Evolutionary conservation across 2,113 vertebrate species (phyloP).

Genomic region (Bos indicus): DNA sequence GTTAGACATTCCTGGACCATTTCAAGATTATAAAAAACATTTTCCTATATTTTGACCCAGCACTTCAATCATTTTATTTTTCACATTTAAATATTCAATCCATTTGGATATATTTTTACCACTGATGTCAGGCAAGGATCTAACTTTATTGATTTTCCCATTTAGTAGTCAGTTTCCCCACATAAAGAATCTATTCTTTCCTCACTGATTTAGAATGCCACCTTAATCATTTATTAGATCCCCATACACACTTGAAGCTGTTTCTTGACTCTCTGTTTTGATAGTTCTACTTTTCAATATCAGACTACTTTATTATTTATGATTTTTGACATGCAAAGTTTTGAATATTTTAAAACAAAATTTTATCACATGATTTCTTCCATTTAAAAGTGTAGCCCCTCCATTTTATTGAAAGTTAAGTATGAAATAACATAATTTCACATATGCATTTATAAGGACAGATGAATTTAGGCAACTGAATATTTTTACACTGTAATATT

Average conservation of each 20-base stretch:
- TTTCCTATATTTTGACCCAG: neutral
- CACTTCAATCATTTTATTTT: neutral
- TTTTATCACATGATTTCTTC: neutral
- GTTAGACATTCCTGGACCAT: neutral
- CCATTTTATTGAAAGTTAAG: neutral
- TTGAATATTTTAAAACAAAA: neutral
- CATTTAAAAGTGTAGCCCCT: neutral
- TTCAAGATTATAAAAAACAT: neutral
- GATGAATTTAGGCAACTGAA: neutral
- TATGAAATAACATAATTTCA: slow-evolving; percentile 22
- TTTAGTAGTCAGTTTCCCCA: neutral
- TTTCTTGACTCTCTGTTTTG: neutral
- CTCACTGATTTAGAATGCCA: neutral
- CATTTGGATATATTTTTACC: neutral
- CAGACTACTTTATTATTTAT: neutral
- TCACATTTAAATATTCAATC: neutral
- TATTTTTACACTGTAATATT: neutral
- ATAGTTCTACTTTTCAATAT: neutral
- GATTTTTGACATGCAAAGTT: neutral
- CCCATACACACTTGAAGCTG: neutral
- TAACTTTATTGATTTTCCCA: neutral
- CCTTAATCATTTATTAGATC: neutral
- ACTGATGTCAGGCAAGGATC: neutral
- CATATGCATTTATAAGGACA: neutral
- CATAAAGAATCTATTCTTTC: neutral